phyloP scores from a whole-genome alignment of 37 sponge, comb jelly and placozoan genomes.

The Halichondria panicea region DNA sequence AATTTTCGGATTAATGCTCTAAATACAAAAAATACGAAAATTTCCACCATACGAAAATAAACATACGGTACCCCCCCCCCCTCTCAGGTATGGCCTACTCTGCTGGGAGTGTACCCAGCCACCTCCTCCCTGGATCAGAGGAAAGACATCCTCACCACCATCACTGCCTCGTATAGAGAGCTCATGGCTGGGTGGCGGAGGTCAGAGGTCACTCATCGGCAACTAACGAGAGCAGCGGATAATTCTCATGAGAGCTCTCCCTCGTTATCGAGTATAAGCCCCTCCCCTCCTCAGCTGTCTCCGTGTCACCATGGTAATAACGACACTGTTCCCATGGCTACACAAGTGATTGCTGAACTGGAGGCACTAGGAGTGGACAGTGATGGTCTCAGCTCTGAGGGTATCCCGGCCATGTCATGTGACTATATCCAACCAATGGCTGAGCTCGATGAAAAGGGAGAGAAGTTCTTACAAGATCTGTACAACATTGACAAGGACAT shows the following conservation, averaged over 20 bases:
- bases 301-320: not conserved
- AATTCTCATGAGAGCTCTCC: not conserved
- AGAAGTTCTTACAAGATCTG: slow-evolving; percentile 51
- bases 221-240: not conserved
- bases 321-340: not conserved
- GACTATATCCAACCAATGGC: no score
- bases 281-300: not conserved
- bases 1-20: no score
- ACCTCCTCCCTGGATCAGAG: slow-evolving; percentile 5
- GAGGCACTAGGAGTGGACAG: slow-evolving; percentile 15
- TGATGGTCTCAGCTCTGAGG: no score
- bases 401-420: no score
- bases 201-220: slow-evolving; percentile 24
- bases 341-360: not conserved
- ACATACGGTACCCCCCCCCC: no score
- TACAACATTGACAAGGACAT: slow-evolving; percentile 94
- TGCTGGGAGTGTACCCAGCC: slow-evolving; percentile 60
- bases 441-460: slow-evolving; percentile 21
- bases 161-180: slow-evolving; percentile 1
- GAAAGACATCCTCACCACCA: not conserved
- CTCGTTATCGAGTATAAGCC: slow-evolving; percentile 1
- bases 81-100: slow-evolving; percentile 83
- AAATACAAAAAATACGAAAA: no score
- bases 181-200: slow-evolving; percentile 38
- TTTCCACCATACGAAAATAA: no score